Evolutionary conservation across 2,797 vertebrate genomes (phyloP), one percentile per base, ranked within the genome.

Genomic region (Pygocentrus nattereri): DNA sequence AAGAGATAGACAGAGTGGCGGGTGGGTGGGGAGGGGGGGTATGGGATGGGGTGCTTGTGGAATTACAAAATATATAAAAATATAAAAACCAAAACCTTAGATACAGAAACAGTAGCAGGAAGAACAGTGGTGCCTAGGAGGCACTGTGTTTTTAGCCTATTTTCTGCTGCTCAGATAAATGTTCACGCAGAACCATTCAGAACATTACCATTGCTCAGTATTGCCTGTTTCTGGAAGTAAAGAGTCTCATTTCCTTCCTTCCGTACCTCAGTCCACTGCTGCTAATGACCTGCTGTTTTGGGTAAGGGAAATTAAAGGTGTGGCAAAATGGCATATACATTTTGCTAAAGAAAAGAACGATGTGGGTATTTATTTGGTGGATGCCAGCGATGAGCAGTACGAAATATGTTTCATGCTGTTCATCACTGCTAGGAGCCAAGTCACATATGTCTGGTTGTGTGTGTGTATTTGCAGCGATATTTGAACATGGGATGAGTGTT

Each of bases 181-280:
- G 71, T 59, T 59, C 44, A 19, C 64, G 11, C 52, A 70, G 44
- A 64, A 44, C 5, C 64, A 68, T 61, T 74, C n/a, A 13, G 7
- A 70, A 38, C 50, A 52, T 83, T 11, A 6, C 31, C 31, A 70
- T 16, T 27, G 5, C 41, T 52, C 71, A 64, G 31, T n/a, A 23
- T 23, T 19, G 44, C 44, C 23, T 74, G 54, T 52, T 75, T 75
- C 34, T 71, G 44, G 64, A 75, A 70, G 69, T 27, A 50, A 73
- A 64, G 34, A 76, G 18, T 30, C 69, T 44, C 21, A 34, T 54
- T 34, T 79, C 54, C 47, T 54, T 69, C 30, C 34, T 64, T 15
- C 25, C 44, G 5, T 67, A 79, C 62, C 72, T 62, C 56, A 70
- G 62, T 65, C 72, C 19, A 47, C 21, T 83, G 59, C 27, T 31